Percentiles rank a stretch among this genome's conserved stretches.
Conservation (phyloP, 2,888 invertebrate species). For the Priocnemis perturbator region DNA sequence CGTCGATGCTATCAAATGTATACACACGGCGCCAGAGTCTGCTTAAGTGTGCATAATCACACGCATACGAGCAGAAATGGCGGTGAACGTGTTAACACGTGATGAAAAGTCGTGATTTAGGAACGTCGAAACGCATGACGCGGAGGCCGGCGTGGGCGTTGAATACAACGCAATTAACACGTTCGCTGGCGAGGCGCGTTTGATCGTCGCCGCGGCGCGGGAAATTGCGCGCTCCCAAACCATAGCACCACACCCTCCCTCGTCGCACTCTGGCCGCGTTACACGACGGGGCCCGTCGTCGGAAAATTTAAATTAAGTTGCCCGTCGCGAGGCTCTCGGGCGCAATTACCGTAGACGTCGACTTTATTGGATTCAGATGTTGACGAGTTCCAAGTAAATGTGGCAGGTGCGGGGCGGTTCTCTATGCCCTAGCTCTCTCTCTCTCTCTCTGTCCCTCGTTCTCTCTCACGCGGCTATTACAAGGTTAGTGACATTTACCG, state of each 20-base stretch:
- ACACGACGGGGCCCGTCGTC: too few relatives aligned
- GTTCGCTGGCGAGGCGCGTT: slow-evolving; percentile 3
- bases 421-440: background rate
- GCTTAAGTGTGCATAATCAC: too few relatives aligned
- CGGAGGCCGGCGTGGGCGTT: too few relatives aligned
- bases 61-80: too few relatives aligned
- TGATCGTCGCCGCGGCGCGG: background rate
- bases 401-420: slow-evolving; percentile 21
- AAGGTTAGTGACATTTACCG: slow-evolving; percentile 54
- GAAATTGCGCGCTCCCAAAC: background rate
- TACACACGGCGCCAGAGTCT: too few relatives aligned
- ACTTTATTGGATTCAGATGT: slow-evolving; percentile 1
- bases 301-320: too few relatives aligned
- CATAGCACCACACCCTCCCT: too few relatives aligned
- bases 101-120: too few relatives aligned
- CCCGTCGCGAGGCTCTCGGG: background rate
- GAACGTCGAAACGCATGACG: too few relatives aligned
- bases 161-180: background rate
- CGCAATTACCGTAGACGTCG: background rate
- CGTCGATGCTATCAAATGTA: too few relatives aligned
- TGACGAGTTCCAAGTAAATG: slow-evolving; percentile 27
- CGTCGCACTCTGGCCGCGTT: too few relatives aligned
- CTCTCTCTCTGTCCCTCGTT: slow-evolving; percentile 2
- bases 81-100: too few relatives aligned
- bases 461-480: slow-evolving; percentile 22